Base-by-base conservation (phyloP, 2,113 vertebrate species). In the Semnopithecus entellus region DNA sequence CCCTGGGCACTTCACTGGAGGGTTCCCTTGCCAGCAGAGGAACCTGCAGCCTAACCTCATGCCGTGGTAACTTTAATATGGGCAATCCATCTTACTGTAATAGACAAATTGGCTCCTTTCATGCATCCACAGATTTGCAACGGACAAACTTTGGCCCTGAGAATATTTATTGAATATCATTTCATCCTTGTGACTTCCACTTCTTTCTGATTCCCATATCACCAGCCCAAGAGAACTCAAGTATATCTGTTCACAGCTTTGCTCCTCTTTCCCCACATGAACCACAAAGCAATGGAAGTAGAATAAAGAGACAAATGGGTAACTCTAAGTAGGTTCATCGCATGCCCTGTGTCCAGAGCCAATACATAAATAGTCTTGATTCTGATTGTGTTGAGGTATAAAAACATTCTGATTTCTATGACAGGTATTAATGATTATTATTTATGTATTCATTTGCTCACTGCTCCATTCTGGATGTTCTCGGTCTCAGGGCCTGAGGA, bases 401-500 rank as follows among this genome's bases (percentile, higher is more conserved):
- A 59, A 38, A 48, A 22, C 13, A 18, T 57, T 32, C 38, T 55
- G 48, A 76, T 64, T n/a, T 76, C 43, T 64, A 30, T 8, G 8
- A 22, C 12, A 48, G 32, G 13, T 70, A 40, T 64, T 76, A 45
- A 59, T 93, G 88, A 50, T 40, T 59, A 35, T 17, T 59, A 20
- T 16, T 45, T 45, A 13, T 64, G 8, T n/a, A 13, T 38, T 86
- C n/a, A 48, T 73, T 57, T 88, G 13, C 73, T 97, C 76, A 75
- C 70, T 68, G 82, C 88, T 55, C 48, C 27, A 6, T 95, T 88
- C 94, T 85, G 27, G 75, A 90, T 94, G 88, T 98, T 95, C 61
- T 97, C 90, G 88, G 48, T 96, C 81, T 0, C 75, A 99, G 99
- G 99, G 99, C 45, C 98, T 99, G 91, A 99, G 99, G 97, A 99